phyloP scores from a whole-genome alignment of 2,113 vertebrate species.

The Phasianus colchicus region DNA sequence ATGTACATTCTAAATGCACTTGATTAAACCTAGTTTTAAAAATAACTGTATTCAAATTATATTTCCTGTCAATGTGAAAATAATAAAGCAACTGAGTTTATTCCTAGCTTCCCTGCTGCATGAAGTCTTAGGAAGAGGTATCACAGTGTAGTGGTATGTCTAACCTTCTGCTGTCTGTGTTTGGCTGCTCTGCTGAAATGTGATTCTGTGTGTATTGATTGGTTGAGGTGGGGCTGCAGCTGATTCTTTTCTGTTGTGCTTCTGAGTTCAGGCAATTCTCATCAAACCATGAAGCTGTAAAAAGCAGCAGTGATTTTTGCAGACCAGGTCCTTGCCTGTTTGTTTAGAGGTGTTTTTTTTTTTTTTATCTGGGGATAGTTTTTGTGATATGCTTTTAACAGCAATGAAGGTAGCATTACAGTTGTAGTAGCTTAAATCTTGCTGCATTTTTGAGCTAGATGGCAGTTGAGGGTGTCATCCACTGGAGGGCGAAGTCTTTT shows the following conservation, averaged over 20 bases:
- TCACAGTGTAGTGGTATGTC: background rate
- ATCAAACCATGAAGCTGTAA: background rate
- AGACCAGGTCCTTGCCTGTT: background rate
- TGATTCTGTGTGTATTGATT: background rate
- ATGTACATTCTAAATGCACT: background rate
- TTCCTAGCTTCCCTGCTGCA: background rate
- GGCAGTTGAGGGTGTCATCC: background rate
- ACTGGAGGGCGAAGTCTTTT: background rate
- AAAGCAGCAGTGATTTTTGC: background rate
- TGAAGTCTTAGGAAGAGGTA: background rate
- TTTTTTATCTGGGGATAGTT: background rate
- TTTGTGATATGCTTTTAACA: rapidly evolving
- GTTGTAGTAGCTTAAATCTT: background rate
- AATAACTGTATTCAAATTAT: background rate
- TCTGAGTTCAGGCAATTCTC: background rate
- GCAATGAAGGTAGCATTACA: rapidly evolving
- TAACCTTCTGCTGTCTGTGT: background rate
- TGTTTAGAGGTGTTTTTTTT: rapidly evolving
- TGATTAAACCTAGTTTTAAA: constrained; percentile 34
- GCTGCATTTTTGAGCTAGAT: background rate
- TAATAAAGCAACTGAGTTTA: constrained; percentile 39
- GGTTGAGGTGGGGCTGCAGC: background rate
- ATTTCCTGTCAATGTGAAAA: constrained; percentile 27
- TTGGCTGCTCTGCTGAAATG: background rate
- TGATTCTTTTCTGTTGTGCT: background rate